Evolutionary conservation across 23 tunicate species (phyloP), one percentile per base, ranked within the genome.

Genomic region (Halocynthia roretzi): DNA sequence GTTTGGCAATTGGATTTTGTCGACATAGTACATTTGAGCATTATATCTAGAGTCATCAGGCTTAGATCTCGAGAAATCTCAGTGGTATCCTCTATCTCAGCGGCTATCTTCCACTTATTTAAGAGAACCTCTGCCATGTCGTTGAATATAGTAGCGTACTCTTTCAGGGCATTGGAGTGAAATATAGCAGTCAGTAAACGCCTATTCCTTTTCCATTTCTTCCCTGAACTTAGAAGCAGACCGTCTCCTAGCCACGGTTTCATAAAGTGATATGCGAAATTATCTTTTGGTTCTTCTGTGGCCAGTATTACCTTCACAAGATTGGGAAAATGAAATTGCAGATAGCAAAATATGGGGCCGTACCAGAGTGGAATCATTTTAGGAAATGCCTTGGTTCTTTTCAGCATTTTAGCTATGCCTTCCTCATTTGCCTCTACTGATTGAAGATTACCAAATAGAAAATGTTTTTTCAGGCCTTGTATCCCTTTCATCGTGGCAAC

Each of bases 221-320:
- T 72, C 19, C 93, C 93, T 6, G 61, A 15, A 52, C 81, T 72
- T 21, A 72, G 68, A 54, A 86, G 78, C 71, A 86, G 63, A 15
- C 93, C 93, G 70, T 86, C 93, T 6, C 93, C 93, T 52, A 86
- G 60, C 93, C 93, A 86, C 8, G 82, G 77, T 0, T 82, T 70
- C 65, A 86, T 5, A 55, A 69, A 76, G 8, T 68, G 64, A 52
- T 81, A 81, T 8, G n/a, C 72, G 7, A 56, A 48, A 9, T 86
- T 71, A 51, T 58, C 18, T 66, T 86, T 86, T 11, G 93, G 93
- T 10, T 78, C 85, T 81, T 44, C 61, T 56, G 53, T 83, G 56
- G 76, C 52, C 31, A 83, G 50, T 8, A 83, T 14, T 5, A 76
- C 7, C 23, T 17, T 78, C 6, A 56, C 48, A 8, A 71, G 12